Evolutionary conservation across 2,888 invertebrate species (phyloP), one percentile per base, ranked within the genome.

Genomic region (Mamestra brassicae): DNA sequence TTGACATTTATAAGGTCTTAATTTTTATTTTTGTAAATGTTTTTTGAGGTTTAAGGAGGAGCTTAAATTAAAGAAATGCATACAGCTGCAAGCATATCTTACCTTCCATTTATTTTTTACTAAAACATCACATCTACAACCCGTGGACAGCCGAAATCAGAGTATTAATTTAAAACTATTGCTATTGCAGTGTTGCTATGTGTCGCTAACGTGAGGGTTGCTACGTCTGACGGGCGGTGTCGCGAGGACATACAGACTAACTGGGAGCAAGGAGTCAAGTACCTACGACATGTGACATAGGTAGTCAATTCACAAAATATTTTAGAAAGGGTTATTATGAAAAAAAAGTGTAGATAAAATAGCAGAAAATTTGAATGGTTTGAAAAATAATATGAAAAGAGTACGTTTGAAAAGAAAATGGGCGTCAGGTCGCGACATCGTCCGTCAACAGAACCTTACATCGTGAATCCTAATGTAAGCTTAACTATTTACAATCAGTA

Each of bases 401-500:
- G 36, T 4, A 10, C 10, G 26, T 58, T 58, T n/a, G 4, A 54
- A 26, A 7, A 58, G 36, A 38, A 15, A 52, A 6, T 1, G 4
- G 13, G 17, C 26, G 72, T 72, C 74, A 78, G 73, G 80, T 82
- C 83, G 85, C 86, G 85, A 86, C 89, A 85, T 63, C 81, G 82
- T 83, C 88, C 85, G 83, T 86, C 87, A 80, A 83, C 82, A 83
- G 86, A 83, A 85, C 85, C 87, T 81, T 86, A 86, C 80, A 81
- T 78, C 83, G 92, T 90, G 92, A 91, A 91, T 89, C 90, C 94
- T 94, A 94, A 90, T 91, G 91, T 92, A 94, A 95, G 94, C 95
- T 94, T 95, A 94, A 94, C 93, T 96, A 96, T 96, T 92, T 96
- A 96, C 96, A 96, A 93, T 94, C 93, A 94, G 93, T 94, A 93